phyloP scores from a whole-genome alignment of 2,113 vertebrate species.

The Vulpes ferrilata region DNA sequence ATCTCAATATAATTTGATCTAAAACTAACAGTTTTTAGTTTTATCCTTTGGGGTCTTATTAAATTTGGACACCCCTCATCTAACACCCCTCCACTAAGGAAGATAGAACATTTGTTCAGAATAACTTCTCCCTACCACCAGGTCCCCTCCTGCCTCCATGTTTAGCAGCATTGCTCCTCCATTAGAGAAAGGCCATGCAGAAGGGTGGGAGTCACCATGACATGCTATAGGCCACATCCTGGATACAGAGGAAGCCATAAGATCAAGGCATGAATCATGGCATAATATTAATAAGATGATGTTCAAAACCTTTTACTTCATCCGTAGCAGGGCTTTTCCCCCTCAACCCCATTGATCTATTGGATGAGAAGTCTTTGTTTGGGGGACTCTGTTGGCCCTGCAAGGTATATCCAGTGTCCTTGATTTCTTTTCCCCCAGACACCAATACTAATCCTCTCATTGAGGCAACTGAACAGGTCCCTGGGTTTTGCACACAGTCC shows the following conservation, averaged over 20 bases:
- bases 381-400: no score
- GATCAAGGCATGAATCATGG: not conserved
- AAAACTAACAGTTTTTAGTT: not conserved
- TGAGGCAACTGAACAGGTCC: not conserved
- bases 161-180: not conserved
- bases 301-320: not conserved
- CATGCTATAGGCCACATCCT: not conserved
- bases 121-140: not conserved
- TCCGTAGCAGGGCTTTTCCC: not conserved
- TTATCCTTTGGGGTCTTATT: not conserved
- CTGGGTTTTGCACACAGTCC: not conserved
- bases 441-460: no score
- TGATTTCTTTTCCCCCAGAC: not conserved
- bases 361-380: not conserved
- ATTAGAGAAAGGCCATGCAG: no score
- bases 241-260: not conserved
- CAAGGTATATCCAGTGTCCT: not conserved
- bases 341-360: not conserved
- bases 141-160: fast-evolving
- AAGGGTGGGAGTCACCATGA: not conserved
- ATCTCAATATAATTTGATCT: not conserved
- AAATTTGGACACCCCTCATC: not conserved
- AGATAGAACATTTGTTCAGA: not conserved
- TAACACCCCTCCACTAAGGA: not conserved
- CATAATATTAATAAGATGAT: not conserved